phyloP scores from a whole-genome alignment of 2,888 invertebrate genomes.

The Parasteatoda lunata region DNA sequence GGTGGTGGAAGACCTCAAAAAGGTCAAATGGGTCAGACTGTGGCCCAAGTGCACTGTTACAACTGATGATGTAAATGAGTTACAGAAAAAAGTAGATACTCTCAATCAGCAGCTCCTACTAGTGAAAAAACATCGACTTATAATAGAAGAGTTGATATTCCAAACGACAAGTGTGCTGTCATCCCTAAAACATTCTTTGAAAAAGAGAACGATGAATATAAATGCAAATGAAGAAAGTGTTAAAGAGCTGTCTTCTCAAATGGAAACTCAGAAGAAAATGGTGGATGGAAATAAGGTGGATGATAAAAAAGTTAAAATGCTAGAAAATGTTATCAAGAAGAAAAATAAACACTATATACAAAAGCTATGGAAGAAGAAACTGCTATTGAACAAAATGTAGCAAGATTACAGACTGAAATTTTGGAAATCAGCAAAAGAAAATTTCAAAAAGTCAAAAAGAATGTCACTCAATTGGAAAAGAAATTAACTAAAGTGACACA shows the following conservation, averaged over 20 bases:
- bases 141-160: conserved; percentile 24
- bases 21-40: conserved; percentile 86
- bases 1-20: conserved; percentile 85
- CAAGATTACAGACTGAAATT: conserved; percentile 73
- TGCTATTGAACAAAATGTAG: conserved; percentile 73
- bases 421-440: conserved; percentile 73
- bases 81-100: conserved; percentile 13
- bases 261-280: conserved; percentile 83
- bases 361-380: conserved; percentile 72
- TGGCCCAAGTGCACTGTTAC: conserved; percentile 29
- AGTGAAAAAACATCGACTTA: conserved; percentile 1
- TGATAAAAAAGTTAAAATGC: conserved; percentile 78
- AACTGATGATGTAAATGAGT: conserved; percentile 72
- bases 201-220: conserved; percentile 20
- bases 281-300: conserved; percentile 82
- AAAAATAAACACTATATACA: conserved; percentile 74
- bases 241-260: conserved; percentile 78
- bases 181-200: conserved; percentile 22
- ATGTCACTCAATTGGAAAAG: conserved; percentile 81
- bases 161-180: conserved; percentile 35
- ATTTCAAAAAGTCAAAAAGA: conserved; percentile 80
- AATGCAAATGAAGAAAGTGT: conserved; percentile 77
- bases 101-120: conserved; percentile 8
- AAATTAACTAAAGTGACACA: conserved; percentile 82
- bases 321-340: conserved; percentile 77